These are phyloP conservation scores for Volucella inflata DNA, from an alignment of 2,888 invertebrate genomes.

Conservation along the genomic window DNA sequence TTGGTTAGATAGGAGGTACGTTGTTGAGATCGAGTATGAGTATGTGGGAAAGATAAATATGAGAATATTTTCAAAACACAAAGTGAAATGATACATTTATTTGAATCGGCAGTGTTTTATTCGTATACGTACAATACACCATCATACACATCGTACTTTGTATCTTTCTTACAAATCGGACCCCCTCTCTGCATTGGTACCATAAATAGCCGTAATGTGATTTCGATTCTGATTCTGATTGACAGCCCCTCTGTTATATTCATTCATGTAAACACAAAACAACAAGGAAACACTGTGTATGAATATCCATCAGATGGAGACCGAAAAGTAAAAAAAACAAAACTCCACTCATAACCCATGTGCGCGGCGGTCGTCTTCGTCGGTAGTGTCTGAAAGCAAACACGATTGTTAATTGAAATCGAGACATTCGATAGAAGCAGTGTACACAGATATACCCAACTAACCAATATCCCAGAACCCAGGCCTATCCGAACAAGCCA, in stretches of 20 bases:
- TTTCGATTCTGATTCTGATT: constrained; percentile 73
- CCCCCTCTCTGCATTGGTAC: constrained; percentile 45
- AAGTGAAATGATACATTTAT: constrained; percentile 50
- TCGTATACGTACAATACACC: too few relatives aligned
- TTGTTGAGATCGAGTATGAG: background rate
- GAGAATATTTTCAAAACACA: constrained; percentile 46
- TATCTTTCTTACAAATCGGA: background rate
- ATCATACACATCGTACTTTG: too few relatives aligned
- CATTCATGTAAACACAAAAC: constrained; percentile 58
- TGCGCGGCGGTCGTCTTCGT: background rate
- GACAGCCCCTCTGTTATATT: constrained; percentile 64
- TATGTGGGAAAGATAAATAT: constrained; percentile 26
- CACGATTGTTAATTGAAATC: constrained; percentile 73
- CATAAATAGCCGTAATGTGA: constrained; percentile 71
- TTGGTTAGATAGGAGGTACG: constrained; percentile 27
- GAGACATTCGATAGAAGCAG: constrained; percentile 35
- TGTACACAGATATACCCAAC: too few relatives aligned
- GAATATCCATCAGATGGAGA: constrained; percentile 60
- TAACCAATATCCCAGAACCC: too few relatives aligned
- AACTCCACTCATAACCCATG: constrained; percentile 6
- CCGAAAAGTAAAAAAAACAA: constrained; percentile 44
- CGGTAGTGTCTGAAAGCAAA: constrained; percentile 46
- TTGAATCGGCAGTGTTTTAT: too few relatives aligned
- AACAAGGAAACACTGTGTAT: background rate
- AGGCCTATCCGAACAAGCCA: constrained; percentile 6